Evolutionary conservation across 2,113 vertebrate genomes (phyloP), one percentile per base, ranked within the genome.

Genomic region (Fulica atra): DNA sequence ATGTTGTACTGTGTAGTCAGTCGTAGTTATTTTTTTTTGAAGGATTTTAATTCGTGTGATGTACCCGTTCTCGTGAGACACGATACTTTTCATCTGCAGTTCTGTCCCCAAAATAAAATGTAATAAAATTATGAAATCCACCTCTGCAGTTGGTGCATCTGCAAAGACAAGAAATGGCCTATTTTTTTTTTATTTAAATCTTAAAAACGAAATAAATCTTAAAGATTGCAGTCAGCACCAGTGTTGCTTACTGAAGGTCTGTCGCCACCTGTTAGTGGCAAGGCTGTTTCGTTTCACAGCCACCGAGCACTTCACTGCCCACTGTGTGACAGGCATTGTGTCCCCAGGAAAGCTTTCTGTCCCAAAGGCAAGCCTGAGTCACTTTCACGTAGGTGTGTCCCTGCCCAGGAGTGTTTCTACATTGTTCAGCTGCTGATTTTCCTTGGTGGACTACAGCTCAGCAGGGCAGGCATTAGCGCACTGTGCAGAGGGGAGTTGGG

Each of bases 361-460:
- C 53, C 57, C 25, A 12, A 56, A 79, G 33, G 31, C 46, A 70
- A 31, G 31, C 28, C 29, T 35, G 20, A n/a, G 26, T 33, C 13
- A 0, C 29, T 28, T 59, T 11, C 61, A 53, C 42, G 35, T 12
- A 48, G 12, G 11, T 10, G 10, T 51, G 38, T 44, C 29, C 33
- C 20, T 79, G 84, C 44, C 44, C 2, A 0, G 15, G 4, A 21
- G 4, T 19, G n/a, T 53, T 57, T 33, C 23, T 16, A 6, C 21
- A 2, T 17, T 44, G 35, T 40, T 33, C 23, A 64, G 31, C 17
- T 20, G 38, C 63, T 80, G 53, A 46, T 78, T 51, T 56, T 35
- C 38, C 66, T 56, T 36, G 57, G 36, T 20, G 48, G 23, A 9
- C 16, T 72, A 72, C 23, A 54, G 42, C 71, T 28, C 53, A 36